Base-by-base conservation (phyloP, 2,888 invertebrate species). In the Dichetophora obliterata region DNA sequence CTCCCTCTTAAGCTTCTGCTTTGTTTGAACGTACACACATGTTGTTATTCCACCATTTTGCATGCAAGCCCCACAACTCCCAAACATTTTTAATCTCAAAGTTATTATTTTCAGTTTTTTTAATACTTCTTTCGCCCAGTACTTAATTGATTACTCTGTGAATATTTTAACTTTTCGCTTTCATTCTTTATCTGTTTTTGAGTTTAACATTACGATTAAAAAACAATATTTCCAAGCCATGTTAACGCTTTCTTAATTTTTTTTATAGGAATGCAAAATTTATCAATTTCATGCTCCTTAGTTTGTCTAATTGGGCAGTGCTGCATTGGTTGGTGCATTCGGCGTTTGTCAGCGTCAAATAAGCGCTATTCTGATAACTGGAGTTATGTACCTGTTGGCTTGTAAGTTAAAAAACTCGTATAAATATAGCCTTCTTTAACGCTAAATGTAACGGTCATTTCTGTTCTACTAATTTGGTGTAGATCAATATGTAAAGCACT, bases 251-350 rank as follows among this genome's bases (percentile, higher is more conserved):
- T 48, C 11, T 52, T 5, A 14, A 16, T 19, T 71, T 63, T n/a
- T n/a, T 70, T 81, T 80, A 80, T 77, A 97, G 97, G 97, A 85
- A 97, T 98, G 96, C 97, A 98, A 91, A 98, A 98, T 90, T 91
- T 98, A 81, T 97, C 97, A 76, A 97, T 98, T 89, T 97, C 97
- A 14, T 98, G 98, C 89, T 96, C 96, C 66, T 91, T 98, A 83
- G 98, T 98, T 5, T 96, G 96, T 85, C 91, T 97, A 74, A 97
- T 89, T 97, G 80, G 95, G 95, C 69, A 94, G 95, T 82, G 96
- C 97, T 0, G 95, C 96, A 5, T 90, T 97, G 76, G 95, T 97
- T 3, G 97, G 97, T 24, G 93, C 94, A 66, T 96, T 98, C 87
- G 97, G 97, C 5, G 92, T 98, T 31, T 93, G 95, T 87, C 94